phyloP scores from a whole-genome alignment of 1,140 invertebrate species.

The Mycetomoellerius zeteki region DNA sequence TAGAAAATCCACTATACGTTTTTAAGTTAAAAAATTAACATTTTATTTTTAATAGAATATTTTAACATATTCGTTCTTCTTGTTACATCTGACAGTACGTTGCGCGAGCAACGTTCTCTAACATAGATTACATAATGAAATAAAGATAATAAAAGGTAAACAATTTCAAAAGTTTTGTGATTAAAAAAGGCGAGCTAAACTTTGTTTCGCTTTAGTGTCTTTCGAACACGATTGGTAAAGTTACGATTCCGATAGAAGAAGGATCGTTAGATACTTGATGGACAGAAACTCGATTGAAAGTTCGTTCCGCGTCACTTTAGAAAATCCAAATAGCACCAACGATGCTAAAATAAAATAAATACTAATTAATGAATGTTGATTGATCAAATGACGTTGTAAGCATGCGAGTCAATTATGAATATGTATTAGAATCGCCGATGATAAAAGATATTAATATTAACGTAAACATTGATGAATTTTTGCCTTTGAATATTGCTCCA shows the following conservation, averaged over 20 bases:
- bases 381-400: conserved; percentile 21
- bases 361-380: conserved; percentile 14
- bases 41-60: no score
- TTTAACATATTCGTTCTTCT: conserved; percentile 18
- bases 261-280: conserved; percentile 64
- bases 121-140: conserved; percentile 58
- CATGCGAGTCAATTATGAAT: conserved; percentile 20
- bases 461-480: conserved; percentile 23
- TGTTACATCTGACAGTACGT: conserved; percentile 9
- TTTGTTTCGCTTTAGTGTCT: conserved; percentile 59
- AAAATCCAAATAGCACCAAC: not conserved
- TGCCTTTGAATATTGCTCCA: not conserved
- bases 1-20: no score
- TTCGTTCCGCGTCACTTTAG: conserved; percentile 52
- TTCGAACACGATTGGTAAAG: conserved; percentile 70
- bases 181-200: conserved; percentile 63
- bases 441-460: conserved; percentile 7
- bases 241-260: conserved; percentile 67
- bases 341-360: conserved; percentile 6
- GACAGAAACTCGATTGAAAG: conserved; percentile 69
- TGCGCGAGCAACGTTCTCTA: not conserved
- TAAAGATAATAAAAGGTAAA: conserved; percentile 67
- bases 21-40: no score
- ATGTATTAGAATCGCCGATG: not conserved
- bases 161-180: conserved; percentile 65